Conservation (phyloP, 2,888 invertebrate species). For the Incurvaria masculella region DNA sequence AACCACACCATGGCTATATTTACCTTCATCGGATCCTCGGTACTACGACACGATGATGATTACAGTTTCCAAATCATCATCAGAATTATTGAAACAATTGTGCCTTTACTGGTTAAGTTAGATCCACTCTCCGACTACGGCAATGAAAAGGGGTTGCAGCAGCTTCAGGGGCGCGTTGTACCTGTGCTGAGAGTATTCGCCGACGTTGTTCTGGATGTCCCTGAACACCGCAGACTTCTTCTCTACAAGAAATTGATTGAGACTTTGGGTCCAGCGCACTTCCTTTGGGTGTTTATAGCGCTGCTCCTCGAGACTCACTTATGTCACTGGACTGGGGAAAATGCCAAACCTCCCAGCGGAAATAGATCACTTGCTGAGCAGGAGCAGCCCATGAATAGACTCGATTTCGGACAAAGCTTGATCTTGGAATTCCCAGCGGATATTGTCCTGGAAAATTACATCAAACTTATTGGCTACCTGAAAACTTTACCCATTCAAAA, state of each 20-base stretch:
- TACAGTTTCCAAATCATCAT: slow-evolving; percentile 94
- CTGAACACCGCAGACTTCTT: slow-evolving; percentile 83
- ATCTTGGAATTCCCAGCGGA: slow-evolving; percentile 64
- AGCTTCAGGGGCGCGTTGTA: slow-evolving; percentile 48
- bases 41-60: slow-evolving; percentile 89
- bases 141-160: slow-evolving; percentile 33
- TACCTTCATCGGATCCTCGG: slow-evolving; percentile 94
- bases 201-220: slow-evolving; percentile 87
- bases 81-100: slow-evolving; percentile 83
- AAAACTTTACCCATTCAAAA: slow-evolving; percentile 64
- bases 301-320: slow-evolving; percentile 72
- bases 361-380: slow-evolving; percentile 34
- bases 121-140: slow-evolving; percentile 35
- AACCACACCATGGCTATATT: slow-evolving; percentile 96
- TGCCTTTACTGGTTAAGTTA: slow-evolving; percentile 74
- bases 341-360: slow-evolving; percentile 31
- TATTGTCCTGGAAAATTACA: slow-evolving; percentile 61
- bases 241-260: slow-evolving; percentile 77
- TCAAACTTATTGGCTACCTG: slow-evolving; percentile 64
- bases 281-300: slow-evolving; percentile 69
- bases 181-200: slow-evolving; percentile 86
- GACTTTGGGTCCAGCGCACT: slow-evolving; percentile 62
- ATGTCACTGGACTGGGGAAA: slow-evolving; percentile 48
- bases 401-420: slow-evolving; percentile 67
- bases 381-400: slow-evolving; percentile 51